Percentiles rank a stretch among this genome's conserved stretches.
These are phyloP conservation scores for Steinernema scapterisci DNA, from an alignment of 2,888 invertebrate species.

Conservation along the genomic window DNA sequence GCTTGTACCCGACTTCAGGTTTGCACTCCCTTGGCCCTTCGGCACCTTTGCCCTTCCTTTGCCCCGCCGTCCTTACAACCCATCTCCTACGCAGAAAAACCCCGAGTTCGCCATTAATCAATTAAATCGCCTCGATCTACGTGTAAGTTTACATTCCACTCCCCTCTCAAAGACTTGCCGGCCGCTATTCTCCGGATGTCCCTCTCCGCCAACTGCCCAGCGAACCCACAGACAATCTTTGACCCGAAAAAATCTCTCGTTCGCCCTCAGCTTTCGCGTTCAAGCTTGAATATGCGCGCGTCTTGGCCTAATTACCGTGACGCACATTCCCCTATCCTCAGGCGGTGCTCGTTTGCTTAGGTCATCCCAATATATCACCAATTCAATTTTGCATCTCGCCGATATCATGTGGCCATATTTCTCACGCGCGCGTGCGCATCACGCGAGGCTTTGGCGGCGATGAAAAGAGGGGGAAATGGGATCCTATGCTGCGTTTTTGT, in stretches of 20 bases:
- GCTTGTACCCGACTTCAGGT: too few relatives aligned
- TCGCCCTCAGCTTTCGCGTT: too few relatives aligned
- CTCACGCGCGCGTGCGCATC: neutral
- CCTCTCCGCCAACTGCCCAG: neutral
- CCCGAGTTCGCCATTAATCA: too few relatives aligned
- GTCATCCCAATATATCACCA: neutral
- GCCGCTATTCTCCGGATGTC: neutral
- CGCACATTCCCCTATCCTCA: neutral
- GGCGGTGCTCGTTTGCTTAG: neutral
- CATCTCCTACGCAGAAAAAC: too few relatives aligned
- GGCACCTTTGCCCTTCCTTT: too few relatives aligned
- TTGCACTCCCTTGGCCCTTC: too few relatives aligned
- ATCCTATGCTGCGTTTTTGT: too few relatives aligned
- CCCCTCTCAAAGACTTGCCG: neutral
- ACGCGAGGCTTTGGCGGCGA: neutral
- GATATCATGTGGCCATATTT: neutral
- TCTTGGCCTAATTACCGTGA: slow-evolving; percentile 12
- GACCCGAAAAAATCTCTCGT: too few relatives aligned
- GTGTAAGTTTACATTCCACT: neutral
- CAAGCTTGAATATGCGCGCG: neutral
- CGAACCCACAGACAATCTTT: neutral
- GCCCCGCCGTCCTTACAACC: too few relatives aligned
- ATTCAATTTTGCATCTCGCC: slow-evolving; percentile 4
- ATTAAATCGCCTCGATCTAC: too few relatives aligned
- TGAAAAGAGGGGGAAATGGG: too few relatives aligned